Evolutionary conservation across 2,888 invertebrate genomes (phyloP).

Genomic region (Hypsopygia costalis): DNA sequence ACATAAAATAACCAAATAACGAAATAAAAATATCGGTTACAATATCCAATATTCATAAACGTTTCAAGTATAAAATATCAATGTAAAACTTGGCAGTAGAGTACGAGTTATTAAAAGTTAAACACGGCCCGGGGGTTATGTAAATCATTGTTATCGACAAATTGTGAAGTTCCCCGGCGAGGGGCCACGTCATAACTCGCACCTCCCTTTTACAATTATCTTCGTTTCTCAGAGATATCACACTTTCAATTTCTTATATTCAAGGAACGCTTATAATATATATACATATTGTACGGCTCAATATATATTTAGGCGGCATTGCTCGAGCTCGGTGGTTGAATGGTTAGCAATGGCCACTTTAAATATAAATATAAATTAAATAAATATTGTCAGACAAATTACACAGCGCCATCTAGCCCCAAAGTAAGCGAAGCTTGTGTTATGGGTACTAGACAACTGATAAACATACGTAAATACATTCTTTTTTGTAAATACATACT

Average conservation of each 20-base stretch:
- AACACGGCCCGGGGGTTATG: slow-evolving; percentile 8
- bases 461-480: too few relatives aligned
- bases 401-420: too few relatives aligned
- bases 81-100: not conserved
- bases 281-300: too few relatives aligned
- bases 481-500: too few relatives aligned
- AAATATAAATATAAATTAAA: too few relatives aligned
- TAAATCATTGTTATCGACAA: slow-evolving; percentile 21
- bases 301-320: too few relatives aligned
- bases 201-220: not conserved
- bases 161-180: slow-evolving; percentile 17
- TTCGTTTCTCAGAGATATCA: not conserved
- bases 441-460: too few relatives aligned
- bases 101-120: slow-evolving; percentile 2
- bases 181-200: slow-evolving; percentile 3
- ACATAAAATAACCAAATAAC: too few relatives aligned
- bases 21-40: not conserved
- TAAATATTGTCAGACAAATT: too few relatives aligned
- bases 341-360: too few relatives aligned
- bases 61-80: slow-evolving; percentile 1
- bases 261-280: not conserved
- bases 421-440: too few relatives aligned
- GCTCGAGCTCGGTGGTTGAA: too few relatives aligned
- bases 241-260: not conserved
- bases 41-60: not conserved